Evolutionary conservation across 1,140 invertebrate species (phyloP).

Genomic region (Acyrthosiphon pisum): DNA sequence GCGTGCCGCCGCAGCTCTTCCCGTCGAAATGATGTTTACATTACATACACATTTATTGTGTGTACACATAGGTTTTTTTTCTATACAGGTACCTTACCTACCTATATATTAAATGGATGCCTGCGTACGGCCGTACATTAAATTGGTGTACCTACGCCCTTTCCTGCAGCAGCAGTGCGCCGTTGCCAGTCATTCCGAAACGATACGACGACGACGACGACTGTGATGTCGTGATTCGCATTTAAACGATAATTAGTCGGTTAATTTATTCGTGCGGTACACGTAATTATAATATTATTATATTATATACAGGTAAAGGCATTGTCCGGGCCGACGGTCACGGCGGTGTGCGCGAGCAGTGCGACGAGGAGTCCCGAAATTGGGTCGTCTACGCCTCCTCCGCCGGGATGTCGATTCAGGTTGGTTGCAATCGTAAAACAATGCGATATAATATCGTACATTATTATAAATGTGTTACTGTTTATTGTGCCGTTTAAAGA

Average conservation of each 20-base stretch:
- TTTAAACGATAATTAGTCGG: slow-evolving; percentile 7
- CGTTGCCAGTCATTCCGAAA: slow-evolving; percentile 11
- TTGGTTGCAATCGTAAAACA: not conserved
- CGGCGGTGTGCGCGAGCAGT: not conserved
- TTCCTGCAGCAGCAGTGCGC: not conserved
- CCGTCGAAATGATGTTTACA: not conserved
- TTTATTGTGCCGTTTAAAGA: not conserved
- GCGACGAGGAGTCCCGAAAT: not conserved
- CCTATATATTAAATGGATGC: no score
- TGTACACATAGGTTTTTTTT: not conserved
- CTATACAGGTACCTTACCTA: not conserved
- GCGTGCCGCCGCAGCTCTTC: not conserved
- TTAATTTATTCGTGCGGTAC: not conserved
- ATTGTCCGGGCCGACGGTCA: not conserved
- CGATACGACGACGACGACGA: not conserved
- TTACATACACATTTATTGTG: not conserved
- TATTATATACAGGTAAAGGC: no score
- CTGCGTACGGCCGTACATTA: not conserved
- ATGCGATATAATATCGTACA: not conserved
- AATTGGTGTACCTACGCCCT: not conserved
- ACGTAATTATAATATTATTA: no score
- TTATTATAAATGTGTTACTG: not conserved
- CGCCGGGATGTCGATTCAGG: not conserved
- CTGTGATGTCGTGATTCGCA: not conserved
- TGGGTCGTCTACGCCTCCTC: not conserved